Percentiles rank a stretch among this genome's conserved stretches.
Evolutionary conservation across 1,140 invertebrate species (phyloP).

Genomic region (Triops longicaudatus): DNA sequence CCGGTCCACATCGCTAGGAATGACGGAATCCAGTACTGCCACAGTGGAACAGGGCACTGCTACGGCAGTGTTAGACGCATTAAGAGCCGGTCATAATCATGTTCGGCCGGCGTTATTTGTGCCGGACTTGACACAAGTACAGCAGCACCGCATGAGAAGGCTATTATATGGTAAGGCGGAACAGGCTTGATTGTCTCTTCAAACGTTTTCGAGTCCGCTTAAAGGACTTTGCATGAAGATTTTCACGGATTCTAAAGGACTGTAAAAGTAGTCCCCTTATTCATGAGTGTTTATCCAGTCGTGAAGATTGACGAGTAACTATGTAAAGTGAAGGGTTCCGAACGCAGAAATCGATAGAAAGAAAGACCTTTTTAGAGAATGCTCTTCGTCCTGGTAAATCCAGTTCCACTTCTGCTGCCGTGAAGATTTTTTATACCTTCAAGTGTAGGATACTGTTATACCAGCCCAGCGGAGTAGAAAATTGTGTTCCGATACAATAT

Average conservation of each 20-base stretch:
- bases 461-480: background rate
- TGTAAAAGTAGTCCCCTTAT: background rate
- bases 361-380: background rate
- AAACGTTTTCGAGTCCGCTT: background rate
- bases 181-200: too few species aligned
- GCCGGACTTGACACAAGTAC: slow-evolving; percentile 18
- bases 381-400: background rate
- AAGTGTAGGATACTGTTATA: background rate
- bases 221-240: too few species aligned
- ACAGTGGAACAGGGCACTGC: background rate
- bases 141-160: slow-evolving; percentile 22
- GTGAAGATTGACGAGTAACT: background rate
- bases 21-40: slow-evolving; percentile 21
- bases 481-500: background rate
- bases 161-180: slow-evolving; percentile 24
- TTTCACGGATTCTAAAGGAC: too few species aligned
- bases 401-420: background rate
- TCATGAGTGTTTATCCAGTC: background rate
- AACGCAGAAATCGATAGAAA: background rate
- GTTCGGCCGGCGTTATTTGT: slow-evolving; percentile 17
- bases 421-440: background rate
- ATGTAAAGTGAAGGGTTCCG: background rate
- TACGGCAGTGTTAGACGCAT: background rate
- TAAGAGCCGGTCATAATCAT: background rate
- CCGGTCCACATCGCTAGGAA: background rate